Evolutionary conservation across 2,113 vertebrate species (phyloP).

Genomic region (Poeciliopsis occidentalis): DNA sequence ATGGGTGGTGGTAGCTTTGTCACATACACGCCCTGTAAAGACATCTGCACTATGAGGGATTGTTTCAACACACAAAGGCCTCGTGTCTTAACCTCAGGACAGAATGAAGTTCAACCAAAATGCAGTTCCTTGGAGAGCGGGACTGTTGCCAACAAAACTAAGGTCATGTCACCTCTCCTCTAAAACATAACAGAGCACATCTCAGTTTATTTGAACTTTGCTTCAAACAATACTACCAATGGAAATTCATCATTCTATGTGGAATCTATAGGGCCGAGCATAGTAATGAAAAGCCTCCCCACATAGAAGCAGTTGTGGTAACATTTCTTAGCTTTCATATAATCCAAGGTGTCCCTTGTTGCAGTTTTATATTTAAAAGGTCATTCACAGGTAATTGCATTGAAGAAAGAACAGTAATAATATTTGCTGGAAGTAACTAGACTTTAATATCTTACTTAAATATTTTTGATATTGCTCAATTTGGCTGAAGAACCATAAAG

Average conservation of each 20-base stretch:
- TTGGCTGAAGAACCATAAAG: too few relatives aligned
- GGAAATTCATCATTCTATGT: not conserved
- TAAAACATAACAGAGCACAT: not conserved
- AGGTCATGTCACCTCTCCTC: constrained; percentile 1
- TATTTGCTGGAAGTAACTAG: too few relatives aligned
- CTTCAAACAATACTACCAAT: too few relatives aligned
- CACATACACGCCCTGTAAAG: constrained; percentile 27
- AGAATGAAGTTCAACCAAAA: constrained; percentile 7
- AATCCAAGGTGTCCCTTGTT: too few relatives aligned
- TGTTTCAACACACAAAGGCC: constrained; percentile 4
- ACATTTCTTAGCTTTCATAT: too few relatives aligned
- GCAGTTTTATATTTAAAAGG: too few relatives aligned
- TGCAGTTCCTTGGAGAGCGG: not conserved
- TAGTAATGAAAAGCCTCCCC: too few relatives aligned
- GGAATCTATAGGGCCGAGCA: not conserved
- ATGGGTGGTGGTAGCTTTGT: constrained; percentile 7
- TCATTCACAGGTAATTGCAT: too few relatives aligned
- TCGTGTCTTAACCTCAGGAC: constrained; percentile 19
- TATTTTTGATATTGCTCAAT: too few relatives aligned
- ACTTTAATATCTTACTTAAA: too few relatives aligned
- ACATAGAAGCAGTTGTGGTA: too few relatives aligned
- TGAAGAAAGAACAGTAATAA: too few relatives aligned
- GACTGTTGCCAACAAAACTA: constrained; percentile 33
- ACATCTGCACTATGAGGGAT: constrained; percentile 5
- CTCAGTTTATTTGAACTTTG: not conserved